A percentile compares a stretch with the other conserved stretches of the same genome.
Evolutionary conservation across 2,797 vertebrate genomes (phyloP).

Genomic region (Chiloscyllium punctatum): DNA sequence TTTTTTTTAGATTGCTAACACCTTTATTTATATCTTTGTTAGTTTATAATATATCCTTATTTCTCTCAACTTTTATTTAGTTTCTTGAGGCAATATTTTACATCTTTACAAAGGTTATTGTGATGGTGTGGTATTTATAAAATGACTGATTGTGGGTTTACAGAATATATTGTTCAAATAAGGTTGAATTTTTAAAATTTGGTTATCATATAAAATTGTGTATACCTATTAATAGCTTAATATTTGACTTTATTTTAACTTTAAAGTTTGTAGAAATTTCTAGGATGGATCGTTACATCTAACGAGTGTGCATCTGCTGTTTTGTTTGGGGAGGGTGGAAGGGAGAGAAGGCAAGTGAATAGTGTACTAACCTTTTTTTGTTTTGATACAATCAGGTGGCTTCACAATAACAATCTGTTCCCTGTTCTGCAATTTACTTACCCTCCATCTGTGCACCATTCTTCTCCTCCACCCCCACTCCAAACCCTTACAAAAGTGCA

Average conservation of each 20-base stretch:
- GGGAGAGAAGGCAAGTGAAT: not conserved
- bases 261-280: not conserved
- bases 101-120: not conserved
- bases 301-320: too few relatives aligned
- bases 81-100: not conserved
- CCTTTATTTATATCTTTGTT: not conserved
- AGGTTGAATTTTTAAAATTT: not conserved
- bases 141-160: not conserved
- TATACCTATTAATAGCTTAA: not conserved
- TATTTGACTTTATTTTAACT: not conserved
- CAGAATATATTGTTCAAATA: not conserved
- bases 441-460: not conserved
- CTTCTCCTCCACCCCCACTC: too few relatives aligned
- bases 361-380: not conserved
- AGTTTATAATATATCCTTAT: not conserved
- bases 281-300: not conserved
- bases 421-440: not conserved
- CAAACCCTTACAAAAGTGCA: not conserved
- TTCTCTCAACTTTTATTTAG: not conserved
- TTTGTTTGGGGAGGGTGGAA: too few relatives aligned
- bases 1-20: not conserved
- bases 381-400: slow-evolving; percentile 6
- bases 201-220: not conserved
- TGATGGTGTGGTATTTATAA: not conserved
- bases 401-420: slow-evolving; percentile 28